These are phyloP conservation scores for Adelognathus sp. DNA, from an alignment of 2,888 invertebrate species.

Conservation along the genomic window DNA sequence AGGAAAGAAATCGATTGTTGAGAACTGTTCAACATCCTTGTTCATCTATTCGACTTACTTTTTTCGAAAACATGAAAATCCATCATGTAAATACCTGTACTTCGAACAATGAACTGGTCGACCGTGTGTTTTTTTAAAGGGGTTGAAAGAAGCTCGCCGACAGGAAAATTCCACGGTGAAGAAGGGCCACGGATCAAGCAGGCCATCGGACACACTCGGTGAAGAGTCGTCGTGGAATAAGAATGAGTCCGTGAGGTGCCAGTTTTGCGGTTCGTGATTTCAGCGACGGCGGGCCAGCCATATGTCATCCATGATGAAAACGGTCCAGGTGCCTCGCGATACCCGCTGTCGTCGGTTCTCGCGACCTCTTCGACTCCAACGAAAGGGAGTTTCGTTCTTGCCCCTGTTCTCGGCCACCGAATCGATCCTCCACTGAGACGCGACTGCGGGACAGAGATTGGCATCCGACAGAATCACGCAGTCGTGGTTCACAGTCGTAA, in stretches of 20 bases:
- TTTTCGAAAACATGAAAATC: no score
- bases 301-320: constrained; percentile 76
- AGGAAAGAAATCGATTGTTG: neutral
- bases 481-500: no score
- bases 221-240: constrained; percentile 67
- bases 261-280: constrained; percentile 50
- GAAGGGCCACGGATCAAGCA: constrained; percentile 3
- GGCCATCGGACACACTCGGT: constrained; percentile 52
- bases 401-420: constrained; percentile 46
- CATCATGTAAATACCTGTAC: neutral
- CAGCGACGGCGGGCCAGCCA: constrained; percentile 54
- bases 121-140: neutral
- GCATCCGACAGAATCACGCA: no score
- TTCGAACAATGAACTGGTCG: neutral
- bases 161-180: constrained; percentile 24
- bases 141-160: neutral
- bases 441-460: no score
- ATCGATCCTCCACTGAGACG: neutral
- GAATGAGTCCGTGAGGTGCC: constrained; percentile 68
- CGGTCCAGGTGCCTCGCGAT: constrained; percentile 69
- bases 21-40: no score
- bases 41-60: no score
- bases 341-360: constrained; percentile 70
- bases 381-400: constrained; percentile 72
- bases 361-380: constrained; percentile 49